Base-by-base conservation (phyloP, 2,888 invertebrate genomes). In the Argyresthia albistria region DNA sequence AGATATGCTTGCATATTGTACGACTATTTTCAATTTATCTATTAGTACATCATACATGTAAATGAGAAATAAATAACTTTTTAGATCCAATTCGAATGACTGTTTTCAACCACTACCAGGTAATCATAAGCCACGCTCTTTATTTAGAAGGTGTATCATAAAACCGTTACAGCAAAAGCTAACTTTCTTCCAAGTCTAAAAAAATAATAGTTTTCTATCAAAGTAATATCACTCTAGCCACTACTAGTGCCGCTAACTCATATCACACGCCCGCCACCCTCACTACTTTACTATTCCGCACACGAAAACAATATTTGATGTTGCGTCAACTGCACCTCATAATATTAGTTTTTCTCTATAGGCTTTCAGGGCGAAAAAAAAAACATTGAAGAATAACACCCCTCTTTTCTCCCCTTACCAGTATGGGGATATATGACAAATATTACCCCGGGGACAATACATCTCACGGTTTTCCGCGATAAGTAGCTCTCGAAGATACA, bases 401-500 rank as follows among this genome's bases (percentile, higher is more conserved):
- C 67, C 70, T 56, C 52, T 64, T 58, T 67, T 64, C 65, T 25
- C 25, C 25, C 6, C 25, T 6, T 25, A 16, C 58, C 60, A 76
- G 77, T 78, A 73, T 68, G 63, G 63, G 60, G 66, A 63, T 66
- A 61, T 59, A 60, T 65, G 66, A 59, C 65, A 71, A 76, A 73
- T 73, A 74, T 76, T 70, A 68, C 79, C 73, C 76, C 15, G 54
- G 73, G 76, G 78, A 74, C 78, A 68, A 77, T 76, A 80, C 71
- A 74, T 79, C 76, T 71, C 67, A 63, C 70, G 73, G 72, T 73
- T 72, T 70, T 65, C 63, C 66, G 67, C 69, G 76, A 80, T 79
- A 79, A 80, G 79, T 79, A 79, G 69, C 77, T 73, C 69, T 71
- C 74, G 73, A 67, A 72, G 78, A 76, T 76, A 75, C 71, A 73